Conservation (phyloP, 2,888 invertebrate genomes). For the Latrodectus elegans region DNA sequence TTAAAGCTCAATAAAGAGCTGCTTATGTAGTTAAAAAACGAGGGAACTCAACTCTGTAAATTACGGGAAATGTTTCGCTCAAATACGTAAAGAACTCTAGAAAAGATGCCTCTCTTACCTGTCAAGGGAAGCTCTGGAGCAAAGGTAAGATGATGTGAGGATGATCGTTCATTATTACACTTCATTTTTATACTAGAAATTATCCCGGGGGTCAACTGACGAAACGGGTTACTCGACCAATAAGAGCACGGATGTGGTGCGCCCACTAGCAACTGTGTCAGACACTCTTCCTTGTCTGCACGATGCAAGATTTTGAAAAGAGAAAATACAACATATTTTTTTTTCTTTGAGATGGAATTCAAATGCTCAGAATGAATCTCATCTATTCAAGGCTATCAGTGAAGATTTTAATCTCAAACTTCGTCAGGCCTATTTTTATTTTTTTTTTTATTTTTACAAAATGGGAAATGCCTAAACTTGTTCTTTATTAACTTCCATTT, state of each 20-base stretch:
- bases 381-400: conserved; percentile 53
- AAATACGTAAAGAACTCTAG: no score
- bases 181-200: conserved; percentile 41
- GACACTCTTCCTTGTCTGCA: conserved; percentile 35
- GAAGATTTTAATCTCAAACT: conserved; percentile 31
- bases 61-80: not conserved
- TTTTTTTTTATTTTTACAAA: not conserved
- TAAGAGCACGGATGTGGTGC: conserved; percentile 37
- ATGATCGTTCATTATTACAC: conserved; percentile 7
- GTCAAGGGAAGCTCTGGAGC: conserved; percentile 1
- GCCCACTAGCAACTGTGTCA: conserved; percentile 49
- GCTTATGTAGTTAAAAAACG: not conserved
- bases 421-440: not conserved
- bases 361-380: conserved; percentile 16
- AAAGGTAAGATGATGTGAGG: conserved; percentile 14
- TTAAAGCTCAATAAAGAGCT: not conserved
- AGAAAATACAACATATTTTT: conserved; percentile 40
- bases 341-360: conserved; percentile 33
- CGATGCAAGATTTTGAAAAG: conserved; percentile 8
- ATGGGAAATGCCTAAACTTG: not conserved
- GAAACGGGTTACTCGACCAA: conserved; percentile 68
- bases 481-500: not conserved
- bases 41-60: not conserved
- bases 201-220: conserved; percentile 57
- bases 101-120: conserved; percentile 24